Evolutionary conservation across 2,113 vertebrate genomes (phyloP).

Genomic region (Apodemus speciosus): DNA sequence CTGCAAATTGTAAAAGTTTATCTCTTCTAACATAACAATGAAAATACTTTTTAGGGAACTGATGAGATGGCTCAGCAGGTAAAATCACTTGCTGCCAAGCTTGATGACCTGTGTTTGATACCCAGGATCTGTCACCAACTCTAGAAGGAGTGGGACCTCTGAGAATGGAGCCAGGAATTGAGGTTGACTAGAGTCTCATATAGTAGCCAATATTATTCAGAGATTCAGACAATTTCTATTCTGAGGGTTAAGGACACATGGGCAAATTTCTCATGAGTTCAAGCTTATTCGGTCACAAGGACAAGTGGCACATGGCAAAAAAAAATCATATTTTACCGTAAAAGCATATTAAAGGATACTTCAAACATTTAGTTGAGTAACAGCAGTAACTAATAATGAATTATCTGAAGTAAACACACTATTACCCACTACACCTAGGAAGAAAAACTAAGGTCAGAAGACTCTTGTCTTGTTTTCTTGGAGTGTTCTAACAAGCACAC

Average conservation of each 20-base stretch:
- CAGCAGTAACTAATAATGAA: not conserved
- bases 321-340: not conserved
- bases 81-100: not conserved
- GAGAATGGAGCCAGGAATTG: not conserved
- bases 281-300: not conserved
- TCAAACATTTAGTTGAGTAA: not conserved
- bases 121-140: not conserved
- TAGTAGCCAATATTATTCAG: not conserved
- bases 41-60: conserved; percentile 25
- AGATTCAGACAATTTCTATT: not conserved
- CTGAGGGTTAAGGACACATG: not conserved
- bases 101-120: not conserved
- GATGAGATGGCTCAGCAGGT: not conserved
- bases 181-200: not conserved
- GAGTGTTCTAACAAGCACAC: not conserved
- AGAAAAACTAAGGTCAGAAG: not conserved
- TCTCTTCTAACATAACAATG: conserved; percentile 30
- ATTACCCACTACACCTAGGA: not conserved
- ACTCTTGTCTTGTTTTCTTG: not conserved
- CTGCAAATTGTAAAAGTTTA: conserved; percentile 23
- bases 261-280: not conserved
- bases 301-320: not conserved
- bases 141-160: not conserved
- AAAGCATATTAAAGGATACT: not conserved
- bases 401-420: not conserved